Evolutionary conservation across 2,797 vertebrate species (phyloP).

Genomic region (Takifugu rubripes): DNA sequence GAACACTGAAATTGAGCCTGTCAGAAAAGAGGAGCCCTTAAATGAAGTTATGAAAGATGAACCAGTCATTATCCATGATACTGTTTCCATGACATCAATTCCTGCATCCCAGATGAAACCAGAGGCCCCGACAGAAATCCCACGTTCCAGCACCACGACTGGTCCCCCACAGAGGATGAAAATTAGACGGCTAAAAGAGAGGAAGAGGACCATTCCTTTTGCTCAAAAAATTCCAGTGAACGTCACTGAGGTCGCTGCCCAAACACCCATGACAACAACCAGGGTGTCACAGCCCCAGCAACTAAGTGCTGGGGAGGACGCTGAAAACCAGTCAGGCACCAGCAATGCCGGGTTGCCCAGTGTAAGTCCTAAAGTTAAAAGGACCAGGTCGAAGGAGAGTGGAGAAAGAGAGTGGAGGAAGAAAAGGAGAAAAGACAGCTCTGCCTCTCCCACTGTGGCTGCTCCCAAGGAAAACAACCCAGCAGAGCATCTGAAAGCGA

Average conservation of each 20-base stretch:
- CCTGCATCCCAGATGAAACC: constrained; percentile 27
- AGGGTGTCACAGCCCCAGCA: constrained; percentile 12
- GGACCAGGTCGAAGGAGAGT: constrained; percentile 62
- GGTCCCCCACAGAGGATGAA: constrained; percentile 20
- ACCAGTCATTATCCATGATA: constrained; percentile 51
- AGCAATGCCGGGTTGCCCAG: constrained; percentile 30
- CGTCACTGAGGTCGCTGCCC: constrained; percentile 20
- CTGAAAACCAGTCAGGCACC: constrained; percentile 35
- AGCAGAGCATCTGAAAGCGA: constrained; percentile 30
- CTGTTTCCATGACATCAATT: constrained; percentile 11
- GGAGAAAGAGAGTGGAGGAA: constrained; percentile 46
- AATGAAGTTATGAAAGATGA: constrained; percentile 78
- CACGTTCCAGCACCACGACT: not conserved
- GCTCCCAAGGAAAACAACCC: constrained; percentile 33
- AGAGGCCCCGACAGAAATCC: not conserved
- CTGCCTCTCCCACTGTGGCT: constrained; percentile 25
- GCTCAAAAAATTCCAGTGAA: constrained; percentile 5
- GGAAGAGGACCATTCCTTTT: constrained; percentile 25
- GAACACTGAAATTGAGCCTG: constrained; percentile 40
- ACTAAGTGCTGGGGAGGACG: constrained; percentile 27
- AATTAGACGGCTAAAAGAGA: constrained; percentile 29
- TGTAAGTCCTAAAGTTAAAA: constrained; percentile 55
- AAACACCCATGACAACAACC: constrained; percentile 17
- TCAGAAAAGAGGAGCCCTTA: constrained; percentile 51
- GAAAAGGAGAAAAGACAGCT: constrained; percentile 45